phyloP scores from a whole-genome alignment of 2,888 invertebrate genomes.

The Toxonevra muliebris region DNA sequence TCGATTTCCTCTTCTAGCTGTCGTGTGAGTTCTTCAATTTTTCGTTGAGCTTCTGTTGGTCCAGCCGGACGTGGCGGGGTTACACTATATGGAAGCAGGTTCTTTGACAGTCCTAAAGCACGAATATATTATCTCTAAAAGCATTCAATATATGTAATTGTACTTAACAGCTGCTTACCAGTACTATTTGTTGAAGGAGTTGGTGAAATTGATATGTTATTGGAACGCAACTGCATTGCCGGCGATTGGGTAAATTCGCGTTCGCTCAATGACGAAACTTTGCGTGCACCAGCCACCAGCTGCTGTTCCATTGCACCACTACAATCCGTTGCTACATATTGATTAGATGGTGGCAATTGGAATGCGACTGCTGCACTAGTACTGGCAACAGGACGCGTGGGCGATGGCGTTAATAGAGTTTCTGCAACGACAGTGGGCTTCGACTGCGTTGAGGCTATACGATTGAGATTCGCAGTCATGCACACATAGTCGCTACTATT shows the following conservation, averaged over 20 bases:
- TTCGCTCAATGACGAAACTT: slow-evolving; percentile 31
- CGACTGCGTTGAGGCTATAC: background rate
- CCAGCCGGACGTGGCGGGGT: slow-evolving; percentile 88
- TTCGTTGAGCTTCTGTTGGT: slow-evolving; percentile 91
- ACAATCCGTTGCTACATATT: slow-evolving; percentile 6
- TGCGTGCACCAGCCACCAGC: slow-evolving; percentile 9
- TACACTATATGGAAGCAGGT: slow-evolving; percentile 85
- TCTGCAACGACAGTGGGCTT: background rate
- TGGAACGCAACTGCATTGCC: slow-evolving; percentile 40
- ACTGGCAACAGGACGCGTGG: slow-evolving; percentile 9
- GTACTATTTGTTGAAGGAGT: slow-evolving; percentile 74
- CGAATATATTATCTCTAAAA: too few relatives aligned
- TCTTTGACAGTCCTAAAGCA: slow-evolving; percentile 68
- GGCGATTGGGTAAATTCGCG: slow-evolving; percentile 43
- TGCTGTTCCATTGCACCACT: background rate
- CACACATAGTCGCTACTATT: slow-evolving; percentile 85
- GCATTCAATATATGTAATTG: background rate
- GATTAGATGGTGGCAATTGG: slow-evolving; percentile 10
- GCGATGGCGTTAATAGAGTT: background rate
- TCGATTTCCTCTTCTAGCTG: slow-evolving; percentile 97
- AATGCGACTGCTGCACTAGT: background rate
- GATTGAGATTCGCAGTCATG: slow-evolving; percentile 77
- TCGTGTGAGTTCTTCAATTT: slow-evolving; percentile 90
- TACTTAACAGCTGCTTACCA: slow-evolving; percentile 55
- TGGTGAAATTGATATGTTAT: slow-evolving; percentile 68